Evolutionary conservation across 2,113 vertebrate species (phyloP).

Genomic region (Scomber japonicus): DNA sequence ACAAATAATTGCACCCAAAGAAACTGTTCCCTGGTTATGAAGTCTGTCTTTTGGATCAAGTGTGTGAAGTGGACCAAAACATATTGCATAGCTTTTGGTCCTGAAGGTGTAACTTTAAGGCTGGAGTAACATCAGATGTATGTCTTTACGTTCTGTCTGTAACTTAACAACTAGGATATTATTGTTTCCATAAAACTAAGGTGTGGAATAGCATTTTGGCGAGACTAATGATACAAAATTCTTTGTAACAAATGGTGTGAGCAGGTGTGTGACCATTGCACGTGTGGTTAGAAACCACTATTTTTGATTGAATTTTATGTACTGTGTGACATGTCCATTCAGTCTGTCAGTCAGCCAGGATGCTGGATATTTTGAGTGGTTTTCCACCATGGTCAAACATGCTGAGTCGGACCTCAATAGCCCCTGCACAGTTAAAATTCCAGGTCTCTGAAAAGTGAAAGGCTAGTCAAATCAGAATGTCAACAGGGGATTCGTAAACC

Average conservation of each 20-base stretch:
- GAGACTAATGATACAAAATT: constrained; percentile 53
- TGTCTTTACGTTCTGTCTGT: constrained; percentile 45
- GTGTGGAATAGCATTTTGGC: constrained; percentile 68
- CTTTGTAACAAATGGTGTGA: constrained; percentile 56
- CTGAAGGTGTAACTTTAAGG: constrained; percentile 44
- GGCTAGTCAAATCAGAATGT: constrained; percentile 66
- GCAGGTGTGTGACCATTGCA: constrained; percentile 64
- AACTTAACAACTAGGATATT: constrained; percentile 64
- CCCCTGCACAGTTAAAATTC: constrained; percentile 77
- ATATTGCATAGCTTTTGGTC: constrained; percentile 41
- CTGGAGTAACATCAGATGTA: constrained; percentile 59
- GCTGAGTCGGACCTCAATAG: constrained; percentile 68
- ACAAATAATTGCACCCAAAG: constrained; percentile 13
- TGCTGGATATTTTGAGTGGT: constrained; percentile 47
- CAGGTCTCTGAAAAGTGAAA: constrained; percentile 72
- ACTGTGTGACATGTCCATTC: constrained; percentile 56
- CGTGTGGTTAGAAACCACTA: constrained; percentile 43
- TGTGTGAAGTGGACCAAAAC: constrained; percentile 42
- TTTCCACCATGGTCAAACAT: constrained; percentile 63
- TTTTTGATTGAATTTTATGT: constrained; percentile 54
- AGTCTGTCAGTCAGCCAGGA: constrained; percentile 52
- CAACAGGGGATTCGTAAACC: constrained; percentile 80
- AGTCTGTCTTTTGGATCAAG: constrained; percentile 34
- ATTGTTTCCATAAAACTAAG: constrained; percentile 72
- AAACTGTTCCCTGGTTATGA: constrained; percentile 37